phyloP scores from a whole-genome alignment of 2,797 vertebrate genomes.

The Artibeus jamaicensis region DNA sequence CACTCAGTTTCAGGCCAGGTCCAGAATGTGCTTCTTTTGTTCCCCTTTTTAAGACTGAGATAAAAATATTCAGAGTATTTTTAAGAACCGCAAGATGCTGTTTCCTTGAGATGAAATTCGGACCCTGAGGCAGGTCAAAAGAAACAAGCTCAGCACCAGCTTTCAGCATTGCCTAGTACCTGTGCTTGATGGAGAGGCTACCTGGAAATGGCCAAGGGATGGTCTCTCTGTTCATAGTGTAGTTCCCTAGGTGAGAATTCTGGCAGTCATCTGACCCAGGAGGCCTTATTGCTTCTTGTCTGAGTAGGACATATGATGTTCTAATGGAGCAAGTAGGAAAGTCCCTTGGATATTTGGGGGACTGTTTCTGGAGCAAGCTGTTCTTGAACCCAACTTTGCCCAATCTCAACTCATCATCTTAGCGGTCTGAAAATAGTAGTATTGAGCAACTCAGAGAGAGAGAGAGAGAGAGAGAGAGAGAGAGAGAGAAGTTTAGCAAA shows the following conservation, averaged over 20 bases:
- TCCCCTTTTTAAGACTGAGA: not conserved
- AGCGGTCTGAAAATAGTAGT: not conserved
- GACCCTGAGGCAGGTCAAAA: not conserved
- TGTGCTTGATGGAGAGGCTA: accelerated
- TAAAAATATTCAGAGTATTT: not conserved
- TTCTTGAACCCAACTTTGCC: not conserved
- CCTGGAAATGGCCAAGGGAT: not conserved
- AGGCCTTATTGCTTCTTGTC: not conserved
- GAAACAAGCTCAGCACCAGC: not conserved
- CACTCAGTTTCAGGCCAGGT: not conserved
- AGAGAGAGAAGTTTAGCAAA: not conserved
- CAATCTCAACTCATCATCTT: not conserved
- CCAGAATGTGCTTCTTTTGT: not conserved
- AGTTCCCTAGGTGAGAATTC: not conserved
- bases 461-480: too few species aligned
- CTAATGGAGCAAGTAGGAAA: not conserved
- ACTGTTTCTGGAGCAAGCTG: not conserved
- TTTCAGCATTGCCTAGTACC: not conserved
- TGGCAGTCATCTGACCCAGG: not conserved
- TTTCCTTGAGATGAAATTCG: not conserved
- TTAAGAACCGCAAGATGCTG: not conserved
- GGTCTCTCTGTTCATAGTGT: not conserved
- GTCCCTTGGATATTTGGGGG: not conserved
- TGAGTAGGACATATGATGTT: not conserved
- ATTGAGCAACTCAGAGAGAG: not conserved